A percentile compares a stretch with the other conserved stretches of the same genome.
phyloP scores from a whole-genome alignment of 2,888 invertebrate genomes.

The Formica aserva region DNA sequence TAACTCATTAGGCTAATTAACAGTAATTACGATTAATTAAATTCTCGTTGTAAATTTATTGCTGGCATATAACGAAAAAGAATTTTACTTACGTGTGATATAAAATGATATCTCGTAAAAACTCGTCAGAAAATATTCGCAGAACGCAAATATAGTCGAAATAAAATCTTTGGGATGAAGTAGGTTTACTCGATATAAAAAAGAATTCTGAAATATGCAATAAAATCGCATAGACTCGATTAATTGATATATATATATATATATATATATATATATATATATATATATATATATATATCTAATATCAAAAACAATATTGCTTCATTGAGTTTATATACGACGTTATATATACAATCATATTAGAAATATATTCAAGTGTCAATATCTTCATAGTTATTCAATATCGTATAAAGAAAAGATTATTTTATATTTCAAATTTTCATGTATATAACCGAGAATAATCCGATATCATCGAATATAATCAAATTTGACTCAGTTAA shows the following conservation, averaged over 20 bases:
- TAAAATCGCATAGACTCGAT: not conserved
- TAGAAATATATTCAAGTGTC: not conserved
- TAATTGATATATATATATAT: no score
- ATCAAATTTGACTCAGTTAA: not conserved
- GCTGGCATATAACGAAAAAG: not conserved
- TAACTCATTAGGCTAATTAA: not conserved
- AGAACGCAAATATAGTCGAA: slow-evolving; percentile 3
- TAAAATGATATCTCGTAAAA: not conserved
- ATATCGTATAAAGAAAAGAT: not conserved
- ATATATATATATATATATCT: no score
- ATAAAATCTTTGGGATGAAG: not conserved
- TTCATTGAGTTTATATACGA: not conserved
- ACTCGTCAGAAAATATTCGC: not conserved
- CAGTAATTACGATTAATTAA: slow-evolving; percentile 1
- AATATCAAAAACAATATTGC: not conserved
- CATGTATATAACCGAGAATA: not conserved
- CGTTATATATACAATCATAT: not conserved
- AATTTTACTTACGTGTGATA: not conserved
- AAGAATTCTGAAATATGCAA: not conserved
- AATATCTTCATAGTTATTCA: not conserved
- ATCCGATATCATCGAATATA: not conserved
- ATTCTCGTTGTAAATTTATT: slow-evolving; percentile 8
- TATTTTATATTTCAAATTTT: slow-evolving; percentile 13
- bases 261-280: no score
- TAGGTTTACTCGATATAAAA: not conserved